phyloP scores from a whole-genome alignment of 2,888 invertebrate genomes.

The Anthophora plumipes region DNA sequence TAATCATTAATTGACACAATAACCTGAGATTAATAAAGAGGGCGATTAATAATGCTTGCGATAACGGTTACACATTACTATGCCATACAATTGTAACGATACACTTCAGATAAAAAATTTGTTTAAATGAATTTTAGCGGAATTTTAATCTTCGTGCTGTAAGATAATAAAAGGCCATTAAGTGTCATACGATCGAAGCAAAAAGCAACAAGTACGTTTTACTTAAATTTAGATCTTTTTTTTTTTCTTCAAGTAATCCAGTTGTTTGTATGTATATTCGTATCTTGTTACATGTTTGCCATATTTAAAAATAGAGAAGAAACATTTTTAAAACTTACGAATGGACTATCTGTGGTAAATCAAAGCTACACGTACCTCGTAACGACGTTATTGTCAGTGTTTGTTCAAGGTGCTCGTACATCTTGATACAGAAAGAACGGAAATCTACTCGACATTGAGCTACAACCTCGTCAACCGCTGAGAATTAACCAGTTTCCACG shows the following conservation, averaged over 20 bases:
- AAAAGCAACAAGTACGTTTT: too few relatives aligned
- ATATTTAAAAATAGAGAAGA: neutral
- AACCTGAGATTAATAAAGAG: neutral
- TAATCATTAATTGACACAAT: neutral
- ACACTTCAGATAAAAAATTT: neutral
- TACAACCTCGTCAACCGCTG: neutral
- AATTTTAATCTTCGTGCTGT: neutral
- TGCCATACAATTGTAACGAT: neutral
- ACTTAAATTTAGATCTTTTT: neutral
- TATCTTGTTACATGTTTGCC: neutral
- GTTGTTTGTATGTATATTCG: neutral
- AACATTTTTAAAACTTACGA: neutral
- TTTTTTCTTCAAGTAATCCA: neutral
- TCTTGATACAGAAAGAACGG: constrained; percentile 6
- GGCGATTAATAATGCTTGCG: neutral
- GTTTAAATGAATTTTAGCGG: neutral
- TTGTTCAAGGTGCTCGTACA: constrained; percentile 1
- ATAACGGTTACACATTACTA: neutral
- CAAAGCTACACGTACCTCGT: neutral
- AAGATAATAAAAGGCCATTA: neutral
- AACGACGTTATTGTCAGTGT: constrained; percentile 9
- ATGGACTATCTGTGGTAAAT: neutral
- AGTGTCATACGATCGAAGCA: too few relatives aligned
- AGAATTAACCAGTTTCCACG: neutral
- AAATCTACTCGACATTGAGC: neutral